Evolutionary conservation across 2,888 invertebrate genomes (phyloP).

Genomic region (Eupithecia dodoneata): DNA sequence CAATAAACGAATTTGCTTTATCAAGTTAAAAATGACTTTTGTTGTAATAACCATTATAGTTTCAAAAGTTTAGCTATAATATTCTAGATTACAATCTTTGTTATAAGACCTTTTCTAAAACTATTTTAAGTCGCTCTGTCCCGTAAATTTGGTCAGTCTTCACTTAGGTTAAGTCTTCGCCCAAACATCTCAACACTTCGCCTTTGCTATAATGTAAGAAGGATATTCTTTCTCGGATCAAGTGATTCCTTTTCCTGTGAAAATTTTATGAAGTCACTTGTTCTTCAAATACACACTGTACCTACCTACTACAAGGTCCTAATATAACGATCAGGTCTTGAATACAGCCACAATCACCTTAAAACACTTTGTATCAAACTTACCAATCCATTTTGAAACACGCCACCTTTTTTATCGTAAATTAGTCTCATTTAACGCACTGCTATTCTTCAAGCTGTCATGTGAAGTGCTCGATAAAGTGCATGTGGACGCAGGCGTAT

Average conservation of each 20-base stretch:
- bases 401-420: conserved; percentile 22
- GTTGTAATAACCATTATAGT: too few relatives aligned
- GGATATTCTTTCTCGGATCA: background rate
- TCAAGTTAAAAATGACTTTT: too few relatives aligned
- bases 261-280: background rate
- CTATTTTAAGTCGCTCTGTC: background rate
- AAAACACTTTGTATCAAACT: background rate
- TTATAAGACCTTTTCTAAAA: too few relatives aligned
- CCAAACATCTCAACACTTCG: background rate
- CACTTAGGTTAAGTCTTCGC: background rate
- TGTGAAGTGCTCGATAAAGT: conserved; percentile 40
- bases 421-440: conserved; percentile 25
- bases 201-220: background rate
- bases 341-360: background rate
- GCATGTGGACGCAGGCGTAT: conserved; percentile 76
- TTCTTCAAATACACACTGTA: background rate
- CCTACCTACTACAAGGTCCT: too few relatives aligned
- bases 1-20: too few relatives aligned
- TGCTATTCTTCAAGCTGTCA: conserved; percentile 39
- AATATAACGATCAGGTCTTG: background rate
- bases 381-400: background rate
- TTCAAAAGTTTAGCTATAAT: too few relatives aligned
- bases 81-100: background rate
- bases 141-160: background rate
- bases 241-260: background rate